phyloP scores from a whole-genome alignment of 1,140 invertebrate genomes.

The Brachionus calyciflorus region DNA sequence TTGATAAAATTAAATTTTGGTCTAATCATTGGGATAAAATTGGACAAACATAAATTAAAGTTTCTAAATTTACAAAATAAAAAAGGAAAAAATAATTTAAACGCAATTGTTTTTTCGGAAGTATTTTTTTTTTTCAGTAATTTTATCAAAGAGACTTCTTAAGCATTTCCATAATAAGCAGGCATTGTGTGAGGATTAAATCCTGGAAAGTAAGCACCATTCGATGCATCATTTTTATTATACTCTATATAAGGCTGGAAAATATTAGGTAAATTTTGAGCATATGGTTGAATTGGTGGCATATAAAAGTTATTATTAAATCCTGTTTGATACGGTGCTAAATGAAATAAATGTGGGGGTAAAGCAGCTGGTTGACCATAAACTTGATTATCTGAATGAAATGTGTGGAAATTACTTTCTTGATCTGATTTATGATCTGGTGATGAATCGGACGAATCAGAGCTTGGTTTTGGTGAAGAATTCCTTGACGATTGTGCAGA shows the following conservation, averaged over 20 bases:
- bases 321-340: background rate
- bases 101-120: slow-evolving; percentile 24
- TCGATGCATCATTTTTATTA: slow-evolving; percentile 4
- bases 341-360: background rate
- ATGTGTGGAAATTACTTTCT: background rate
- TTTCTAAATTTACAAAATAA: slow-evolving; percentile 40
- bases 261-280: slow-evolving; percentile 26
- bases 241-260: slow-evolving; percentile 20
- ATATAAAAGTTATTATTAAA: slow-evolving; percentile 18
- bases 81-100: slow-evolving; percentile 46
- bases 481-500: background rate
- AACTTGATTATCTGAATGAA: background rate
- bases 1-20: slow-evolving; percentile 20
- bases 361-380: background rate
- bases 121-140: background rate
- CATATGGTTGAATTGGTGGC: slow-evolving; percentile 7
- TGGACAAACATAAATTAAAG: slow-evolving; percentile 42
- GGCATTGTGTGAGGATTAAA: slow-evolving; percentile 18
- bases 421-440: background rate
- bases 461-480: background rate
- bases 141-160: too few relatives aligned
- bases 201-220: slow-evolving; percentile 4
- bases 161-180: slow-evolving; percentile 19
- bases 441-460: background rate
- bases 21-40: slow-evolving; percentile 24